These are phyloP conservation scores for Eilema sororculum DNA, from an alignment of 2,888 invertebrate species.

Conservation along the genomic window DNA sequence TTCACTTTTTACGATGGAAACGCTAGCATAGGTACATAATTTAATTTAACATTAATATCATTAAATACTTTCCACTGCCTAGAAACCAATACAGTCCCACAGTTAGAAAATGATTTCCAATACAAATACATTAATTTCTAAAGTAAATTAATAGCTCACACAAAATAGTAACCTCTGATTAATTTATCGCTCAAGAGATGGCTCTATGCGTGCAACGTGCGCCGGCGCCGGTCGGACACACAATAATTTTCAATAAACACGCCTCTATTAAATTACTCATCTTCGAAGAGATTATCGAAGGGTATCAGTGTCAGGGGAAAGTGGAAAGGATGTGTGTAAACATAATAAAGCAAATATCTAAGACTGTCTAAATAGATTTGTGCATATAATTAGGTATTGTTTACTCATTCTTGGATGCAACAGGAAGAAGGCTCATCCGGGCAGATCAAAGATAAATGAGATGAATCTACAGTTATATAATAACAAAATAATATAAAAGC, in stretches of 20 bases:
- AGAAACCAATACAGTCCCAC: not conserved
- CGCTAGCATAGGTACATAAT: too few species aligned
- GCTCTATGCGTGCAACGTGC: conserved; percentile 49
- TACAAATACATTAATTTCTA: conserved; percentile 36
- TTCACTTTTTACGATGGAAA: too few species aligned
- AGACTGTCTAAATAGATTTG: not conserved
- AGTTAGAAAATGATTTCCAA: conserved; percentile 9
- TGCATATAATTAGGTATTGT: not conserved
- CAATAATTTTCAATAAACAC: conserved; percentile 66
- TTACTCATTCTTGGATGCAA: not conserved
- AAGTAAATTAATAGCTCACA: conserved; percentile 51
- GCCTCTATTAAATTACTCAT: conserved; percentile 63
- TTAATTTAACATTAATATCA: not conserved
- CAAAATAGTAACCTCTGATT: conserved; percentile 58
- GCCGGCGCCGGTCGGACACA: conserved; percentile 53
- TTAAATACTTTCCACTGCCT: not conserved
- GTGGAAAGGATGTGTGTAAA: conserved; percentile 43
- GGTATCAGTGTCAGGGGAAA: conserved; percentile 61
- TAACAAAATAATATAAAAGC: not conserved
- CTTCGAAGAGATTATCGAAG: conserved; percentile 60
- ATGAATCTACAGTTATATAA: not conserved
- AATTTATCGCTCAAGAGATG: conserved; percentile 60
- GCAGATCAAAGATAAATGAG: not conserved
- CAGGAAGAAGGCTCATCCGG: not conserved
- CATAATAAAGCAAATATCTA: not conserved